Conservation (phyloP, 2,888 invertebrate species). For the Quadroppia sp. region DNA sequence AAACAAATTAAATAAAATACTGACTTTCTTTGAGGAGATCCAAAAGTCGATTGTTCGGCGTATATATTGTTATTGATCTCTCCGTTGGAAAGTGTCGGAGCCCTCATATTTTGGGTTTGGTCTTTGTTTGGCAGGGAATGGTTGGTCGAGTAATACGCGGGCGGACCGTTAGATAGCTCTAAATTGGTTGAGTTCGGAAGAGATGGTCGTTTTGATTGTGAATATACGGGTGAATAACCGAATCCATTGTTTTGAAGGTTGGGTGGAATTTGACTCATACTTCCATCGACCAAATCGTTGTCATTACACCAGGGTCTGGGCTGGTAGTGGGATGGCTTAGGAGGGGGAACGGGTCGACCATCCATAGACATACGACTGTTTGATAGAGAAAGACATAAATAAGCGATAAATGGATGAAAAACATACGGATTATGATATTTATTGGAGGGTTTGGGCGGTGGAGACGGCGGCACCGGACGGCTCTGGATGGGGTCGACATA, state of each 20-base stretch:
- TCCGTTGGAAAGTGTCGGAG: slow-evolving; percentile 42
- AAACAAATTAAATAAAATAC: not conserved
- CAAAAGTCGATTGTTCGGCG: slow-evolving; percentile 37
- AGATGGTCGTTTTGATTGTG: slow-evolving; percentile 7
- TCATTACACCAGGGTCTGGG: slow-evolving; percentile 12
- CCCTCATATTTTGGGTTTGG: slow-evolving; percentile 32
- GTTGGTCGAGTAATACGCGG: slow-evolving; percentile 42
- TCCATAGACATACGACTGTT: slow-evolving; percentile 44
- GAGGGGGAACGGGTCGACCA: slow-evolving; percentile 71
- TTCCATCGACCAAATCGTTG: not conserved
- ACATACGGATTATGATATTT: slow-evolving; percentile 29
- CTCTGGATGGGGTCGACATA: not conserved
- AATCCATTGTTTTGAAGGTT: slow-evolving; percentile 24
- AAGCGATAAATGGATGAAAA: not conserved
- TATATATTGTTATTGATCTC: slow-evolving; percentile 34
- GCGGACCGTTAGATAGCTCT: slow-evolving; percentile 40
- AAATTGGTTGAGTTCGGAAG: not conserved
- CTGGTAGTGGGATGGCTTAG: slow-evolving; percentile 86
- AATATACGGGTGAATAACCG: slow-evolving; percentile 25
- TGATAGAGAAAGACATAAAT: not conserved
- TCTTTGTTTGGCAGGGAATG: slow-evolving; percentile 34
- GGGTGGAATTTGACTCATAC: not conserved
- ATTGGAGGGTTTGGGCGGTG: slow-evolving; percentile 44
- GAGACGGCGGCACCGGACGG: slow-evolving; percentile 41
- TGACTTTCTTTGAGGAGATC: slow-evolving; percentile 37